Evolutionary conservation across 2,797 vertebrate species (phyloP), one percentile per base, ranked within the genome.

Genomic region (Gymnoscopelus microlampas): DNA sequence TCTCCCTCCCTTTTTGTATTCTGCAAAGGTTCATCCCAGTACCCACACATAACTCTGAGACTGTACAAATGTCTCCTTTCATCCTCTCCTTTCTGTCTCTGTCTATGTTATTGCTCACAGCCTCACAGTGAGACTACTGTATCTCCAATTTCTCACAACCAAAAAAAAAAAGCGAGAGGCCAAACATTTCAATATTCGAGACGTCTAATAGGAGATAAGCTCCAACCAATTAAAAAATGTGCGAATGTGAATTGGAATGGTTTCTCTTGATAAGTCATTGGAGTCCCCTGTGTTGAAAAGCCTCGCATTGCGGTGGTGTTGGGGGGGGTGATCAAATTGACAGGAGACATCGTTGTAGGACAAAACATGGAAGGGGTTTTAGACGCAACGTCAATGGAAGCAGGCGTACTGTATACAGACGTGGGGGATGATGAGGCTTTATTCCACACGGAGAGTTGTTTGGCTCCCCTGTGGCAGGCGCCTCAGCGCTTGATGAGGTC

Each of bases 401-500:
- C 13, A 54, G 14, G 1, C 19, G 5, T 32, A 32, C 35, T 4
- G 35, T 35, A 35, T 35, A 39, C 5, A 39, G 5, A 39, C 35
- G 35, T 39, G 35, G 7, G 35, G 35, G 35, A 8, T 39, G 39
- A 44, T n/a, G 73, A 65, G 60, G 63, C 48, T 74, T 44, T 66
- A 29, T 53, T 71, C 63, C 58, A 68, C 19, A 13, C 9, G 2
- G 73, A 3, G 49, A 57, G 23, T 64, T 53, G 64, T 82, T 76
- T 51, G 66, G 72, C 76, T 71, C 63, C 53, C 44, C 44, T n/a
- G 5, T 60, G 71, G 70, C 50, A 71, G 11, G 68, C 63, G 26
- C 66, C 75, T 73, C 71, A 53, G 39, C 57, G 63, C 82, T 74
- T 89, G 87, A 93, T 91, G 88, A 91, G 89, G 85, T 92, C 78